These are phyloP conservation scores for Cyphomyrmex costatus DNA, from an alignment of 1,140 invertebrate species.

Conservation along the genomic window DNA sequence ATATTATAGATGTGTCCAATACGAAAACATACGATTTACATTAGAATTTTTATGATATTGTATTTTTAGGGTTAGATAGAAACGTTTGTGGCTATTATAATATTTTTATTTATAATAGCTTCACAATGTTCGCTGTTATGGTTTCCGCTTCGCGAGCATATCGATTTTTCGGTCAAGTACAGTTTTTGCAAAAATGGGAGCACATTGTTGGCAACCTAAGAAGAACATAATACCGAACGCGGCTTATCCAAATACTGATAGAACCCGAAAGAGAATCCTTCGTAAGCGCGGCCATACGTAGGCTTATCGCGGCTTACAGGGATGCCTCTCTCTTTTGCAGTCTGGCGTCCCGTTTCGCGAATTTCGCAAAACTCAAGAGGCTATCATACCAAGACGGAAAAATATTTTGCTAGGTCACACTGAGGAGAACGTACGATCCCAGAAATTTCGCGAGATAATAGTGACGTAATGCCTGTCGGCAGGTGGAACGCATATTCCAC, in stretches of 20 bases:
- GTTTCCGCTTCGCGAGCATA: neutral
- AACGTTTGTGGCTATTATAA: neutral
- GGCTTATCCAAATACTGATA: conserved; percentile 83
- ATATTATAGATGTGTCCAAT: neutral
- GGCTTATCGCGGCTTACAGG: conserved; percentile 79
- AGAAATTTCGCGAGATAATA: conserved; percentile 23
- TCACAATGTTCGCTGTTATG: neutral
- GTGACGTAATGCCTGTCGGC: neutral
- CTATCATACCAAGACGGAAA: conserved; percentile 69
- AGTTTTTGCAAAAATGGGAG: conserved; percentile 75
- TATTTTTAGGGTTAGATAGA: neutral
- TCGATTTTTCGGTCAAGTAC: conserved; percentile 67
- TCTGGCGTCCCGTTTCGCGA: conserved; percentile 49
- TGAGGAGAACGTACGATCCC: neutral
- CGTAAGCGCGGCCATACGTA: conserved; percentile 78
- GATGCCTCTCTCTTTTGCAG: conserved; percentile 29
- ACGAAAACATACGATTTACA: neutral
- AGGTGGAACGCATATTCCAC: neutral
- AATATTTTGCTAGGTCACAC: conserved; percentile 70
- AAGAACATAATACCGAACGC: conserved; percentile 80
- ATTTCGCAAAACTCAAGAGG: conserved; percentile 70
- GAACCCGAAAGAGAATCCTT: conserved; percentile 76
- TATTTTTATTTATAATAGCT: neutral
- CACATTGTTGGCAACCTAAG: conserved; percentile 78
- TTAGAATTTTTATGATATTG: neutral